These are phyloP conservation scores for Tolmerus cingulatus DNA, from an alignment of 2,888 invertebrate genomes.

Conservation along the genomic window DNA sequence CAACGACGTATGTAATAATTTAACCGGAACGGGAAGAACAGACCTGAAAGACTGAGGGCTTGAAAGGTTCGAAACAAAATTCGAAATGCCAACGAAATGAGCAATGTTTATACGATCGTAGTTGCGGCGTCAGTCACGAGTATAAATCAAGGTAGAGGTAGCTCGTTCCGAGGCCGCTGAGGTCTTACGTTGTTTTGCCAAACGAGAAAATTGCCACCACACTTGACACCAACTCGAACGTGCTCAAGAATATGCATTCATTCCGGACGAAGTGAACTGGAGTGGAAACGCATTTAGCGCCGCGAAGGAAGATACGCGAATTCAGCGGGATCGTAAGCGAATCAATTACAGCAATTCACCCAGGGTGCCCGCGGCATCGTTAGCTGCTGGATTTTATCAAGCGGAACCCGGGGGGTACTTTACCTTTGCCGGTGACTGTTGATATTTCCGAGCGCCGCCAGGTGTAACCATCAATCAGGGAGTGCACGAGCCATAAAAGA, in stretches of 20 bases:
- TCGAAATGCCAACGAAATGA: constrained; percentile 10
- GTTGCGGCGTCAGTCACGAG: not conserved
- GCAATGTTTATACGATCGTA: constrained; percentile 15
- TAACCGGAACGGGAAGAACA: not conserved
- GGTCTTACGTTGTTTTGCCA: not conserved
- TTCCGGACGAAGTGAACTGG: not conserved
- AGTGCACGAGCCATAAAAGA: not conserved
- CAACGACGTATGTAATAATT: not conserved
- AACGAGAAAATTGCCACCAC: not conserved
- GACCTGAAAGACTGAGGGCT: not conserved
- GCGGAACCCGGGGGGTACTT: not conserved
- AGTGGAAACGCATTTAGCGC: not conserved
- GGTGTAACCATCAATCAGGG: not conserved
- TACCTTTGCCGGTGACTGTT: not conserved
- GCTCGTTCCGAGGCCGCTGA: not conserved
- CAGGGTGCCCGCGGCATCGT: not conserved
- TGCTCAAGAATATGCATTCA: not conserved
- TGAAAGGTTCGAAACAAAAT: not conserved
- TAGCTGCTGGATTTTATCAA: not conserved
- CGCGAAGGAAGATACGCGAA: not conserved
- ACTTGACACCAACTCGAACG: not conserved
- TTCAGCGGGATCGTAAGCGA: not conserved
- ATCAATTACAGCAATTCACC: not conserved
- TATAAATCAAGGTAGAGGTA: not conserved
- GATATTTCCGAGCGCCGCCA: not conserved